phyloP scores from a whole-genome alignment of 2,888 invertebrate species.

The Octodonta nipae region DNA sequence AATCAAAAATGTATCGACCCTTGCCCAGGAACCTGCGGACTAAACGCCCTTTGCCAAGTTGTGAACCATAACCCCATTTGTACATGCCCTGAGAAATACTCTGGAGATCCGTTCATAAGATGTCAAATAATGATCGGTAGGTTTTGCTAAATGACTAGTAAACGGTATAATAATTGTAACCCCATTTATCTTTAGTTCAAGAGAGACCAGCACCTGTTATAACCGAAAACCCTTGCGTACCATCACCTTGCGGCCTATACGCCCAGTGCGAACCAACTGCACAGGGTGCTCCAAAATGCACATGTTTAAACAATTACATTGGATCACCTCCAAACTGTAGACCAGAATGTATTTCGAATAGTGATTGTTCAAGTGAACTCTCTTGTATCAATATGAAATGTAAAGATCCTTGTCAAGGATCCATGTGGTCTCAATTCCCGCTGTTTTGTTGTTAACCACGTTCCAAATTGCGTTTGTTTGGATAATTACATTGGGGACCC shows the following conservation, averaged over 20 bases:
- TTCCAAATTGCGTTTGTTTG: slow-evolving; percentile 60
- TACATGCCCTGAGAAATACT: slow-evolving; percentile 40
- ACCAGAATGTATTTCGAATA: slow-evolving; percentile 61
- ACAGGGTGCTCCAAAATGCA: slow-evolving; percentile 41
- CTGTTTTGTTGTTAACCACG: slow-evolving; percentile 61
- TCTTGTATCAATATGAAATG: slow-evolving; percentile 61
- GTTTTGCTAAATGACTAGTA: slow-evolving; percentile 9
- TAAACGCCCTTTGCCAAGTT: slow-evolving; percentile 43
- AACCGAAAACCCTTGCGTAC: slow-evolving; percentile 51
- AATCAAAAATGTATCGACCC: slow-evolving; percentile 62
- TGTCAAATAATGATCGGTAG: slow-evolving; percentile 25
- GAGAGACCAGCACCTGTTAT: slow-evolving; percentile 9
- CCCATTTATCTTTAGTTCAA: background rate
- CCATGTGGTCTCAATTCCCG: slow-evolving; percentile 58
- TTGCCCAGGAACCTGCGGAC: slow-evolving; percentile 54
- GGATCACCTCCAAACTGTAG: slow-evolving; percentile 58
- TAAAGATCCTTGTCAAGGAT: slow-evolving; percentile 60
- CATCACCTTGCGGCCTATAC: slow-evolving; percentile 56
- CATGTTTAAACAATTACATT: slow-evolving; percentile 56
- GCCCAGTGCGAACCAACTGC: slow-evolving; percentile 40
- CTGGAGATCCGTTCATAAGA: slow-evolving; percentile 46
- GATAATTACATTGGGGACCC: slow-evolving; percentile 55
- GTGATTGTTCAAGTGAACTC: slow-evolving; percentile 53
- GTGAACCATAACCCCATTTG: slow-evolving; percentile 50
- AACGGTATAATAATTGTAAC: slow-evolving; percentile 3